phyloP scores from a whole-genome alignment of 2,113 vertebrate genomes.

The Semicossyphus pulcher region DNA sequence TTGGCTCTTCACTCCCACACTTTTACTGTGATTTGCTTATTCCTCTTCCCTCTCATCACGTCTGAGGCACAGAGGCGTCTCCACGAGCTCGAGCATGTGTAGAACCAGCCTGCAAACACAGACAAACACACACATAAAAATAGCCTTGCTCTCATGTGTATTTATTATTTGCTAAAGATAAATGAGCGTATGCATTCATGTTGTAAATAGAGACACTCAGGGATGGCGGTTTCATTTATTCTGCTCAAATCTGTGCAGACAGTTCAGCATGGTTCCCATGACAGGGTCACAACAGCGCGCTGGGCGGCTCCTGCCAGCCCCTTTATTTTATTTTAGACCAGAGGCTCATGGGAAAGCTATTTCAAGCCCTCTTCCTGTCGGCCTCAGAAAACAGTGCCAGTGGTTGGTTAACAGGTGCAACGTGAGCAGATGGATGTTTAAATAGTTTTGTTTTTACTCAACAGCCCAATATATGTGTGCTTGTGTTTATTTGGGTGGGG shows the following conservation, averaged over 20 bases:
- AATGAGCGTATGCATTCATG: conserved; percentile 35
- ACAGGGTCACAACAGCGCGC: conserved; percentile 72
- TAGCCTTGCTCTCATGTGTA: background rate
- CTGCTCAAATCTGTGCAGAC: conserved; percentile 71
- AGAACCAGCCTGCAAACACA: background rate
- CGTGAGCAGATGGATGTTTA: conserved; percentile 39
- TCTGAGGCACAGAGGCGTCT: conserved; percentile 27
- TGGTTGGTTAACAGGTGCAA: conserved; percentile 82
- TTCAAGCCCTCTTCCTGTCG: conserved; percentile 77
- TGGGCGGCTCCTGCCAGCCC: conserved; percentile 77
- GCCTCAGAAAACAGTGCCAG: conserved; percentile 72
- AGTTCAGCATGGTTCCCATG: conserved; percentile 84
- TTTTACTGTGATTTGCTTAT: conserved; percentile 46
- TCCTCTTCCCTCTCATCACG: conserved; percentile 23
- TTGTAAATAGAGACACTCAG: conserved; percentile 52
- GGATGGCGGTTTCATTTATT: conserved; percentile 64
- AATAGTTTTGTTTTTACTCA: conserved; percentile 56
- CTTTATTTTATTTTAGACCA: conserved; percentile 82
- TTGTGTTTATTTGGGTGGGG: conserved; percentile 25
- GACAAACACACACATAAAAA: background rate
- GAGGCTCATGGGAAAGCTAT: conserved; percentile 88
- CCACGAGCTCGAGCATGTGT: conserved; percentile 12
- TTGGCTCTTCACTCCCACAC: conserved; percentile 58
- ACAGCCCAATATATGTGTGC: conserved; percentile 25
- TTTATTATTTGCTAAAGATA: conserved; percentile 46